A percentile compares a stretch with the other conserved stretches of the same genome.
Conservation (phyloP, 2,113 vertebrate species). For the Pagrus major region DNA sequence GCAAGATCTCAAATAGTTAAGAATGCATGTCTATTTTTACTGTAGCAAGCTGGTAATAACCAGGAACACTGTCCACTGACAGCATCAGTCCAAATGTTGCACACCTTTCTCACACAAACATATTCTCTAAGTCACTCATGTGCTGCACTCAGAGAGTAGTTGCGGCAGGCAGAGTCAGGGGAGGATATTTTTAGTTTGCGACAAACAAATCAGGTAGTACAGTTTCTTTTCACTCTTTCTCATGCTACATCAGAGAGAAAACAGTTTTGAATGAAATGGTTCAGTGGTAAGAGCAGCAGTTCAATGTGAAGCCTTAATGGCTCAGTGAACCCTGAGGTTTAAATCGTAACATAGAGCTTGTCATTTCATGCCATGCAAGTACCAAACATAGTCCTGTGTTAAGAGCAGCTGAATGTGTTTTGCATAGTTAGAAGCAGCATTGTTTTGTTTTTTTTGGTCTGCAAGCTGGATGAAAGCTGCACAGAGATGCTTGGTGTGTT, state of each 20-base stretch:
- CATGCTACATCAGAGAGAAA: conserved; percentile 13
- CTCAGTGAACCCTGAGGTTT: conserved; percentile 16
- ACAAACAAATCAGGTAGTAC: conserved; percentile 15
- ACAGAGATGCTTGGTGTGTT: background rate
- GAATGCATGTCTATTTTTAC: background rate
- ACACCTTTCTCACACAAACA: background rate
- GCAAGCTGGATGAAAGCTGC: background rate
- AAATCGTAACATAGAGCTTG: conserved; percentile 4
- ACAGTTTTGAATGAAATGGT: conserved; percentile 24
- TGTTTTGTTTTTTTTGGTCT: background rate
- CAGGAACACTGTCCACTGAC: background rate
- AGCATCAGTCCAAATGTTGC: background rate
- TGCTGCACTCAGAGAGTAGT: conserved; percentile 53
- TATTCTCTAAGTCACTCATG: background rate
- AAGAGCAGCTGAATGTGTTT: background rate
- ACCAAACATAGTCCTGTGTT: background rate
- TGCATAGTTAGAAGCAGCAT: background rate
- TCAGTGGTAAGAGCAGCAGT: conserved; percentile 23
- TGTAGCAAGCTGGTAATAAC: background rate
- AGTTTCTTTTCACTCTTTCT: conserved; percentile 5
- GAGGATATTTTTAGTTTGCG: conserved; percentile 68
- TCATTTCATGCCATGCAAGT: background rate
- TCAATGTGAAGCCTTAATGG: conserved; percentile 15
- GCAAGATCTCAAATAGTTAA: background rate
- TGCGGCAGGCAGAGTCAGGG: conserved; percentile 46